These are phyloP conservation scores for Danionella cerebrum DNA, from an alignment of 2,113 vertebrate species.

Conservation along the genomic window DNA sequence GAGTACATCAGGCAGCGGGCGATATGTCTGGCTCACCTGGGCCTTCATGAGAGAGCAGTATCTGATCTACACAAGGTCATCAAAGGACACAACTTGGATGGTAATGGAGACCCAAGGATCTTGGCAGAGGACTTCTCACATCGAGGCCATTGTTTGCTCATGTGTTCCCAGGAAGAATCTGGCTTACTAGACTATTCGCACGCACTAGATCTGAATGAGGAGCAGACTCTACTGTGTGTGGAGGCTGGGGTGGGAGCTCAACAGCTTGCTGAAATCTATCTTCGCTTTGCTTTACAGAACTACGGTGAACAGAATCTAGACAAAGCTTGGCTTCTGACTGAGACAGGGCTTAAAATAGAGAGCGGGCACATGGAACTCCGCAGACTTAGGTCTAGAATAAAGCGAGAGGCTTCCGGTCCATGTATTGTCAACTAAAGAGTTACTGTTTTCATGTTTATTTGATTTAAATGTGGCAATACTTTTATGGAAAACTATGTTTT, in stretches of 20 bases:
- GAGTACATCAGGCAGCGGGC: constrained; percentile 68
- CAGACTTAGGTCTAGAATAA: constrained; percentile 70
- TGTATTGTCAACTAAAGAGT: constrained; percentile 60
- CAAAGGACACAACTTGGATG: constrained; percentile 36
- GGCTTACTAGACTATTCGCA: constrained; percentile 70
- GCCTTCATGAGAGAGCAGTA: constrained; percentile 60
- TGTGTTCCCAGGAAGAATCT: constrained; percentile 55
- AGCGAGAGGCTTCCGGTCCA: constrained; percentile 63
- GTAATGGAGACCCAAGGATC: constrained; percentile 35
- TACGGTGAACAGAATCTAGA: constrained; percentile 64
- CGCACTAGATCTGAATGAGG: constrained; percentile 67
- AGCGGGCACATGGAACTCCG: constrained; percentile 65
- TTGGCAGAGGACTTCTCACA: constrained; percentile 70
- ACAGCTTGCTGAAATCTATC: constrained; percentile 58
- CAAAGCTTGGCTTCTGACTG: constrained; percentile 71
- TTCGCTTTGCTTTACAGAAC: constrained; percentile 55
- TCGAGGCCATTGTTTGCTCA: constrained; percentile 67
- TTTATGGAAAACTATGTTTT: too few relatives aligned
- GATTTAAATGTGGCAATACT: not conserved
- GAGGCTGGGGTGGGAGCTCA: constrained; percentile 52
- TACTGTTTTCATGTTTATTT: not conserved
- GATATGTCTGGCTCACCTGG: constrained; percentile 66
- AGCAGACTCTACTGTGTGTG: constrained; percentile 62
- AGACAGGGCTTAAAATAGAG: constrained; percentile 72
- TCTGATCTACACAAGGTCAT: constrained; percentile 73